Base-by-base conservation (phyloP, 2,797 vertebrate species). In the Naso thynnoides region DNA sequence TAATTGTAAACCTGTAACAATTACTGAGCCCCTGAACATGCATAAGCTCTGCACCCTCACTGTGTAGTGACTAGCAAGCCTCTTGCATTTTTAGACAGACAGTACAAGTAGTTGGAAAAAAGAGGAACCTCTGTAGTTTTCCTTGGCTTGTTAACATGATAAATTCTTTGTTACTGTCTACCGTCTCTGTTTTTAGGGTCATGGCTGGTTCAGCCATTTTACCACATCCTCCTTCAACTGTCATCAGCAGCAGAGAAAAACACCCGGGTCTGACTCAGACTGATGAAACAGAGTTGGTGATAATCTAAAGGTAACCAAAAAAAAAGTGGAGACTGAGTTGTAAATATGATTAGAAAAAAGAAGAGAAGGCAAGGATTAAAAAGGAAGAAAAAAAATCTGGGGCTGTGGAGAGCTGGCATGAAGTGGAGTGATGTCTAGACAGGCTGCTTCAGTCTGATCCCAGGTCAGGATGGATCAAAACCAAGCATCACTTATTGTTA, bases 401-500 rank as follows among this genome's bases (percentile, higher is more conserved):
- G 42, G 48, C 33, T 70, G 44, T 50, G 56, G 21, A 65, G 82
- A 74, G 68, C 60, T 39, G 27, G 66, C 59, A 55, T 61, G 50
- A 82, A 85, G 80, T 73, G 68, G 67, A 61, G 64, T 70, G 53
- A 53, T 71, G 86, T 91, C 90, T 89, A 90, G 89, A 91, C 86
- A 84, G 60, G 31, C 78, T 86, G 76, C 84, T 92, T 87, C 83
- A 88, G 63, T 24, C 55, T 89, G 85, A 89, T 89, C 89, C 76
- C 56, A 70, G 86, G 81, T 85, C 87, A 85, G 70, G 24, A 44
- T 47, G 55, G 66, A 76, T 77, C 52, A 50, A 59, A 69, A 83
- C 58, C n/a, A 52, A 58, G 1, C 62, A 36, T 10, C 48, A 50
- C 45, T 73, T 66, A 29, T 68, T 33, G n/a, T n/a, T n/a, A n/a